Conservation (phyloP, 2,888 invertebrate species). For the Maniola hyperantus region DNA sequence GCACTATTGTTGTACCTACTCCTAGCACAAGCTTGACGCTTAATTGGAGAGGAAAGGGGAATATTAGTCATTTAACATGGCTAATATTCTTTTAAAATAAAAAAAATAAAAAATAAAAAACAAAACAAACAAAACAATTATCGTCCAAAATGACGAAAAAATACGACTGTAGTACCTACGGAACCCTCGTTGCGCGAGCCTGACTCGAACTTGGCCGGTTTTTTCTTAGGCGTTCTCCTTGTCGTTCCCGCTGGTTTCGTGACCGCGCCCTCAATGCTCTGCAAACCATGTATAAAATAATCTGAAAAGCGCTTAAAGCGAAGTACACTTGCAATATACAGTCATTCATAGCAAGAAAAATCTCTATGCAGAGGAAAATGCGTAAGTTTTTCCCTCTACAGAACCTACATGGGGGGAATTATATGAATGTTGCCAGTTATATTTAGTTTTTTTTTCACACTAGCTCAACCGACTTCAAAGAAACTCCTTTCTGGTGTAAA, state of each 20-base stretch:
- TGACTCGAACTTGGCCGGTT: too few relatives aligned
- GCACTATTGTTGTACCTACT: too few relatives aligned
- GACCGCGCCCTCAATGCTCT: conserved; percentile 44
- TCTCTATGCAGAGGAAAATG: conserved; percentile 41
- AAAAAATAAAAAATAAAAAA: too few relatives aligned
- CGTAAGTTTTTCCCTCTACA: conserved; percentile 39
- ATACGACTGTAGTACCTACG: too few relatives aligned
- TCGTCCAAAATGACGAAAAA: too few relatives aligned
- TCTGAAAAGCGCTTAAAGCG: conserved; percentile 48
- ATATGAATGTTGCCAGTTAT: conserved; percentile 36
- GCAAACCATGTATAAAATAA: conserved; percentile 60
- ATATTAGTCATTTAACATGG: too few relatives aligned
- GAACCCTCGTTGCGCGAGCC: too few relatives aligned
- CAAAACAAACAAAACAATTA: too few relatives aligned
- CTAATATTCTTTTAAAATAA: too few relatives aligned
- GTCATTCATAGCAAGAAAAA: conserved; percentile 48
- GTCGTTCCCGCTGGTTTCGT: neutral
- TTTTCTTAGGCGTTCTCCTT: neutral
- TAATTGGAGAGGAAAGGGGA: too few relatives aligned
- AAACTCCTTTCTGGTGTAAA: conserved; percentile 5
- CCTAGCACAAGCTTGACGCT: too few relatives aligned
- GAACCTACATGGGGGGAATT: conserved; percentile 28
- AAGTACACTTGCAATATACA: conserved; percentile 47
- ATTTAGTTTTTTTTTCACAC: conserved; percentile 18
- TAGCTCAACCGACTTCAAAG: conserved; percentile 14